These are phyloP conservation scores for Naja naja DNA, from an alignment of 2,113 vertebrate species.

Conservation along the genomic window DNA sequence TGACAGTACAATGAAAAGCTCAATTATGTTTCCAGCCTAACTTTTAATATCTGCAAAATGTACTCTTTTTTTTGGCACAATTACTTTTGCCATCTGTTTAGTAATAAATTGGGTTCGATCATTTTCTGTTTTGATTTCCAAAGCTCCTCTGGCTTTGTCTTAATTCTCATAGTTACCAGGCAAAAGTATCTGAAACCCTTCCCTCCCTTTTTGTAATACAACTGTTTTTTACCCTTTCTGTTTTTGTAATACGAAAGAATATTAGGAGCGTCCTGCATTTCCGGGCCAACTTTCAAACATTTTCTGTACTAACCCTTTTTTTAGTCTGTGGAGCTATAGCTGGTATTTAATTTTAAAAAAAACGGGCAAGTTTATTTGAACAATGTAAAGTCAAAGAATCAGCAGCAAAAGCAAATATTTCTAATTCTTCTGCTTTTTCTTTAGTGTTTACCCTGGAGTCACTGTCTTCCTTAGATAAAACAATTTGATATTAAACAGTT, in stretches of 20 bases:
- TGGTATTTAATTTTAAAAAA: conserved; percentile 43
- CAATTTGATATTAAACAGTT: conserved; percentile 70
- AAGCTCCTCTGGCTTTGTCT: conserved; percentile 38
- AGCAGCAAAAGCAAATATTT: conserved; percentile 65
- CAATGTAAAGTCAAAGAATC: conserved; percentile 63
- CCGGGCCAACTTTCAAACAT: conserved; percentile 47
- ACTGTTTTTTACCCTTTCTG: neutral
- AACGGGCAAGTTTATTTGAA: conserved; percentile 63
- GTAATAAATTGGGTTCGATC: neutral
- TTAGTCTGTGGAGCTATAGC: conserved; percentile 42
- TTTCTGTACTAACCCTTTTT: conserved; percentile 56
- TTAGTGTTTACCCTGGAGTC: conserved; percentile 67
- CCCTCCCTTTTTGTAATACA: conserved; percentile 1
- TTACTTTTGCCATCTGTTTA: conserved; percentile 3
- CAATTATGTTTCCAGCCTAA: conserved; percentile 30
- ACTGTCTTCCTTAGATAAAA: conserved; percentile 72
- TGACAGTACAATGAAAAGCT: conserved; percentile 44
- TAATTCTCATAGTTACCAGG: conserved; percentile 40
- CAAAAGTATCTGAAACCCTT: conserved; percentile 42
- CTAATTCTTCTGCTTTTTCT: conserved; percentile 67
- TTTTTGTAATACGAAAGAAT: conserved; percentile 41
- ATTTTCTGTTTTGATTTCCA: conserved; percentile 44
- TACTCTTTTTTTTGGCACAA: conserved; percentile 26
- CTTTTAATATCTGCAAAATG: conserved; percentile 46
- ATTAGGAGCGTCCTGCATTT: conserved; percentile 53